Base-by-base conservation (phyloP, 2,888 invertebrate genomes). In the Diarsia dahlii region DNA sequence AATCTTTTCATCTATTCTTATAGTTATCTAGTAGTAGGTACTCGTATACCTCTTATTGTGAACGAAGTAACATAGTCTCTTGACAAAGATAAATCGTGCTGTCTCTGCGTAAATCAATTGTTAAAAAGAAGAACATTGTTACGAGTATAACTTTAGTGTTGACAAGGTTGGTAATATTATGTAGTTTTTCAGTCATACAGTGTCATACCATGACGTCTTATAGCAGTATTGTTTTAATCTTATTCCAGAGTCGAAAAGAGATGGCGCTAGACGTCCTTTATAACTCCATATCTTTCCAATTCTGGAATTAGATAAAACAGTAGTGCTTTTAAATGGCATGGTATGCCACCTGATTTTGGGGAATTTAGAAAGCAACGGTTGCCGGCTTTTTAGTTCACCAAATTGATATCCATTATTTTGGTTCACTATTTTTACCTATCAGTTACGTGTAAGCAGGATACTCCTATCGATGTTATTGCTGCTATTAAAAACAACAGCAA, bases 21-120 rank as follows among this genome's bases (percentile, higher is more conserved):
- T 63, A n/a, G 2, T 28, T 8, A 13, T 46, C 10, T 48, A 9
- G 4, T 56, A 67, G 28, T 71, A 71, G 56, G n/a, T 28, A 28
- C 28, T 28, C 28, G 28, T 28, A 28, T 28, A 58, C 3, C 5
- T 39, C 10, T 8, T 45, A 58, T 52, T 34, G n/a, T 48, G 54
- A 52, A 28, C 23, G 50, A 15, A 54, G 18, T 45, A 50, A 15
- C n/a, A 23, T 46, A 28, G 34, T 34, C 39, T 46, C 3, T 9
- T 3, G 12, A 70, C 28, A 78, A n/a, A 63, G n/a, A 62, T 45
- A 28, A 28, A n/a, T 71, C 48, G 34, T 77, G 70, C 54, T 20
- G 6, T 5, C 12, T 28, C 0, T 62, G 12, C 23, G 23, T 52
- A 60, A 46, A 3, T 39, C 12, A 20, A 34, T 62, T 48, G 28